Evolutionary conservation across 2,113 vertebrate genomes (phyloP), one percentile per base, ranked within the genome.

Genomic region (Origma solitaria): DNA sequence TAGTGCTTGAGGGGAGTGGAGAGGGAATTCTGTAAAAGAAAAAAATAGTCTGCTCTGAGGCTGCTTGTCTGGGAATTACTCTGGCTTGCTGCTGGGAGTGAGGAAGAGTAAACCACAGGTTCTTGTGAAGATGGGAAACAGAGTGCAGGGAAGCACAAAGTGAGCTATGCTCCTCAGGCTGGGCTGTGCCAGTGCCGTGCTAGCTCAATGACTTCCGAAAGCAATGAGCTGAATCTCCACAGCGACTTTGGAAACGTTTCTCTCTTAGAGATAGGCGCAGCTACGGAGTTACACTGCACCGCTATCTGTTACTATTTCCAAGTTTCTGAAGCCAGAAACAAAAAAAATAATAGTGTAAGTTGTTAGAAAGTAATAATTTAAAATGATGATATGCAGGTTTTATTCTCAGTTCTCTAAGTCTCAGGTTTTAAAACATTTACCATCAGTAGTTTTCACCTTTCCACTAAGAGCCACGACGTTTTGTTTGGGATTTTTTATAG

Each of bases 321-420:
- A 93, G 57, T 79, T 96, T 96, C 72, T 89, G 86, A 95, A 92
- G 65, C 24, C 85, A 92, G 80, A 53, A 84, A 80, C 83, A 27
- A 95, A 90, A 45, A 33, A 73, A 2, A 49, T 65, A 20, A 30
- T 7, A 28, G 51, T 3, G 18, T 69, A 45, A 71, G 15, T 86
- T 93, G 42, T 77, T 94, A 88, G 51, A 94, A 96, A 91, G 54
- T 75, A 95, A 94, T 92, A 89, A 90, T 93, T 96, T 93, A 45
- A 92, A 94, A 91, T 92, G 9, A 30, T 94, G 60, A 22, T 51
- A 78, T 15, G 10, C 4, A 69, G 15, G 7, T 15, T 79, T 88
- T 88, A 51, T 66, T 87, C 15, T 33, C 38, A 51, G 12, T 58
- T 66, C 4, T 70, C 13, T 85, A 1, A 40, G 23, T 79, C 33